A percentile compares a stretch with the other conserved stretches of the same genome.
phyloP scores from a whole-genome alignment of 2,113 vertebrate genomes.

The Microtus richardsoni region DNA sequence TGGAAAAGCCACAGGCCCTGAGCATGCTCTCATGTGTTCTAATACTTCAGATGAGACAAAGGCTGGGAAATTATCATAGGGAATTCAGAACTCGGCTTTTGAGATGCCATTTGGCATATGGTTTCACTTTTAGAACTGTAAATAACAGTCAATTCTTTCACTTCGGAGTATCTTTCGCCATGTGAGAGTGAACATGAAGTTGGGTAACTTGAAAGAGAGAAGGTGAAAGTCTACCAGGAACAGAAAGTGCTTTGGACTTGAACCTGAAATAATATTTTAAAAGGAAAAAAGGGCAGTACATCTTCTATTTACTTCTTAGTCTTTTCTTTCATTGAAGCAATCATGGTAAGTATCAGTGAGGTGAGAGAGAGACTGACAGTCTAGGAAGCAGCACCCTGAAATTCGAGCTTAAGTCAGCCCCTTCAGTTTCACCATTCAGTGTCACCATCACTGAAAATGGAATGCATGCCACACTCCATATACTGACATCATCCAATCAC shows the following conservation, averaged over 20 bases:
- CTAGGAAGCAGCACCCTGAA: neutral
- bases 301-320: conserved; percentile 26
- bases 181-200: conserved; percentile 36
- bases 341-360: neutral
- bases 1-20: neutral
- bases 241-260: conserved; percentile 53
- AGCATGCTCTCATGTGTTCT: neutral
- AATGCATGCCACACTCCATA: neutral
- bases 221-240: neutral
- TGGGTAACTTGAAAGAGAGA: neutral
- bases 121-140: conserved; percentile 60
- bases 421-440: neutral
- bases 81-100: neutral
- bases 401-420: neutral
- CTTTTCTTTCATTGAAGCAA: conserved; percentile 14
- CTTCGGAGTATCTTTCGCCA: conserved; percentile 19
- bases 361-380: neutral
- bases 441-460: neutral
- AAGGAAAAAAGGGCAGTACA: neutral
- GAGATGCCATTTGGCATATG: conserved; percentile 13
- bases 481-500: neutral
- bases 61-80: neutral
- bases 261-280: conserved; percentile 15
- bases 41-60: conserved; percentile 26
- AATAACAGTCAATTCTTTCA: conserved; percentile 48